phyloP scores from a whole-genome alignment of 2,888 invertebrate genomes.

The Calameuta filiformis region DNA sequence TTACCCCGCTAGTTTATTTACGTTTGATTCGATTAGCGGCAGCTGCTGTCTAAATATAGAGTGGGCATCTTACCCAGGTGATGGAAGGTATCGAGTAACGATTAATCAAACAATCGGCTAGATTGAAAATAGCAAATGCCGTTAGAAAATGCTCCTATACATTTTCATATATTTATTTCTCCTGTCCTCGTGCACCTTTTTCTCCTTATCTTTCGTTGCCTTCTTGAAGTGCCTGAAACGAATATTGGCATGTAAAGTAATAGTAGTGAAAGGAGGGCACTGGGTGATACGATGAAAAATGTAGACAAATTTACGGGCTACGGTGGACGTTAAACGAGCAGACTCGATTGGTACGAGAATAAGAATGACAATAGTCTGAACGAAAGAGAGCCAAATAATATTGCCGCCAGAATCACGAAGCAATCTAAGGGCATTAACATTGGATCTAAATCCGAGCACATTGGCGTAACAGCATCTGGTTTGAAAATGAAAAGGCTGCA shows the following conservation, averaged over 20 bases:
- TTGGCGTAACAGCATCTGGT: neutral
- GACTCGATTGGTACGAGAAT: neutral
- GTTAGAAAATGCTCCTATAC: neutral
- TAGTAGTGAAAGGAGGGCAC: neutral
- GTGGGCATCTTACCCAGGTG: constrained; percentile 29
- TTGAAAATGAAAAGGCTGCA: neutral
- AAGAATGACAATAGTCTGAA: neutral
- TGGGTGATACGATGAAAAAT: neutral
- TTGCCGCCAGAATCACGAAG: constrained; percentile 41
- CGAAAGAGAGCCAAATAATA: constrained; percentile 52
- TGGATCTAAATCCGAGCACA: constrained; percentile 56
- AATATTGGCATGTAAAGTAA: neutral
- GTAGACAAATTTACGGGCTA: neutral
- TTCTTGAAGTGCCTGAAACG: neutral
- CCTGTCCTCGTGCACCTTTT: neutral
- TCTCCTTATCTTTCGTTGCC: neutral
- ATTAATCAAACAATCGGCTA: constrained; percentile 22
- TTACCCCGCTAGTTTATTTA: constrained; percentile 52
- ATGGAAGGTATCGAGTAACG: constrained; percentile 51
- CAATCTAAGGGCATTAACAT: constrained; percentile 59
- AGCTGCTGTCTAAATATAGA: constrained; percentile 53
- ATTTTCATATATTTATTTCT: neutral
- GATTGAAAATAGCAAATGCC: neutral
- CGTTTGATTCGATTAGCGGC: constrained; percentile 54
- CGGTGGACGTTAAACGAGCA: neutral